Evolutionary conservation across 2,113 vertebrate species (phyloP).

Genomic region (Setophaga petechia): DNA sequence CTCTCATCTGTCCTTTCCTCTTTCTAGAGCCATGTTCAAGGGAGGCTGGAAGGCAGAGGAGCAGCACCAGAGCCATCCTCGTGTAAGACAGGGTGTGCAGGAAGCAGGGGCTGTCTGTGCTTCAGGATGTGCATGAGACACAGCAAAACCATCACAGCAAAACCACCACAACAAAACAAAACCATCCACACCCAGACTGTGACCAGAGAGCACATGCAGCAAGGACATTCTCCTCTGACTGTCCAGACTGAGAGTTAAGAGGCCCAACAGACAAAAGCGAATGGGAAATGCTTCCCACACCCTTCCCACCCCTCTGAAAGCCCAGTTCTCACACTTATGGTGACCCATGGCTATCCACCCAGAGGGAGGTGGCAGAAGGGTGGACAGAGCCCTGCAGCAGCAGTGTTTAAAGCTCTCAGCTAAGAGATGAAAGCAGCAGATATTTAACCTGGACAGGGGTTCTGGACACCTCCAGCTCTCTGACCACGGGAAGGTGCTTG

Average conservation of each 20-base stretch:
- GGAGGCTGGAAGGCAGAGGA: neutral
- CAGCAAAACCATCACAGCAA: neutral
- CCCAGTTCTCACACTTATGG: neutral
- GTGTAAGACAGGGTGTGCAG: neutral
- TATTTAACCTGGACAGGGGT: rapidly evolving
- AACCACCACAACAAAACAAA: neutral
- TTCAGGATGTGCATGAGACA: neutral
- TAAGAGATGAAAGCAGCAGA: neutral
- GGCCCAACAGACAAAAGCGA: neutral
- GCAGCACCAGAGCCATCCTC: neutral
- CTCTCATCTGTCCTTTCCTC: neutral
- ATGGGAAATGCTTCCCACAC: neutral
- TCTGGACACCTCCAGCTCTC: neutral
- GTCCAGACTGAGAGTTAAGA: neutral
- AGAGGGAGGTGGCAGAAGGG: neutral
- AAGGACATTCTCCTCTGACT: neutral
- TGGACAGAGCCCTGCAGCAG: neutral
- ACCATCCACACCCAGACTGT: neutral
- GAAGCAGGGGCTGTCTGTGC: neutral
- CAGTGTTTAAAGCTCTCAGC: neutral
- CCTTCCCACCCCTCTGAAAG: neutral
- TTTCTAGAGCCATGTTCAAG: neutral
- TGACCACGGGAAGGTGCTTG: rapidly evolving
- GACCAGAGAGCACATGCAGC: neutral
- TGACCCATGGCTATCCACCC: rapidly evolving